Evolutionary conservation across 2,113 vertebrate species (phyloP).

Genomic region (Neodontobutis hainanensis): DNA sequence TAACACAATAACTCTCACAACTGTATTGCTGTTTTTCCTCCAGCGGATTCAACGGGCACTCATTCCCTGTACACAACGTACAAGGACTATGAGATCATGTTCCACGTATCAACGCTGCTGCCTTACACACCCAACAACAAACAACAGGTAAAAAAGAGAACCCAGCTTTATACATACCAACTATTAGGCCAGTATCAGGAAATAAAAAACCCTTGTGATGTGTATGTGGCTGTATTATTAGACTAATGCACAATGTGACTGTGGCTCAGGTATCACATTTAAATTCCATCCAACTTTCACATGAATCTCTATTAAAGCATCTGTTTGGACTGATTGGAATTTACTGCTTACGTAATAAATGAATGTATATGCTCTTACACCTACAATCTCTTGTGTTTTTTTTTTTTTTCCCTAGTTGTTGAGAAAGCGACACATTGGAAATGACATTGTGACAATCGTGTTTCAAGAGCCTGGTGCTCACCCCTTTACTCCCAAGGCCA

Average conservation of each 20-base stretch:
- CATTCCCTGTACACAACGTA: conserved; percentile 94
- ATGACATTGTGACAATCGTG: conserved; percentile 97
- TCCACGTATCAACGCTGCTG: conserved; percentile 94
- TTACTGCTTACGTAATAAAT: not conserved
- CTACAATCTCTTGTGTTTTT: conserved; percentile 9
- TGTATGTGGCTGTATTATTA: not conserved
- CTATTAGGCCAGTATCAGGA: not conserved
- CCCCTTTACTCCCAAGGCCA: conserved; percentile 93
- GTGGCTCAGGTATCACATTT: conserved; percentile 6
- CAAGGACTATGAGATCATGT: conserved; percentile 98
- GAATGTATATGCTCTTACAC: conserved; percentile 8
- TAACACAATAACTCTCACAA: conserved; percentile 22
- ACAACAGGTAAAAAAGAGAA: conserved; percentile 85
- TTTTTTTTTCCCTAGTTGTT: conserved; percentile 81
- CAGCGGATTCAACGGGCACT: conserved; percentile 95
- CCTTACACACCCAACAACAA: conserved; percentile 97
- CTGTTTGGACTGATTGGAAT: not conserved
- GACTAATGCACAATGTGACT: conserved; percentile 7
- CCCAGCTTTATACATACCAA: not conserved
- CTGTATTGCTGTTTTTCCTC: conserved; percentile 41
- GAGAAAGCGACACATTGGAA: conserved; percentile 94
- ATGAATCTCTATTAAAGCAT: not conserved
- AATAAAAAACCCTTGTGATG: conserved; percentile 7
- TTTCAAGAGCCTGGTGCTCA: conserved; percentile 95
- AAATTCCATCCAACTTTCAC: conserved; percentile 3